These are phyloP conservation scores for Chrysocyon brachyurus DNA, from an alignment of 2,797 vertebrate species.

Conservation along the genomic window DNA sequence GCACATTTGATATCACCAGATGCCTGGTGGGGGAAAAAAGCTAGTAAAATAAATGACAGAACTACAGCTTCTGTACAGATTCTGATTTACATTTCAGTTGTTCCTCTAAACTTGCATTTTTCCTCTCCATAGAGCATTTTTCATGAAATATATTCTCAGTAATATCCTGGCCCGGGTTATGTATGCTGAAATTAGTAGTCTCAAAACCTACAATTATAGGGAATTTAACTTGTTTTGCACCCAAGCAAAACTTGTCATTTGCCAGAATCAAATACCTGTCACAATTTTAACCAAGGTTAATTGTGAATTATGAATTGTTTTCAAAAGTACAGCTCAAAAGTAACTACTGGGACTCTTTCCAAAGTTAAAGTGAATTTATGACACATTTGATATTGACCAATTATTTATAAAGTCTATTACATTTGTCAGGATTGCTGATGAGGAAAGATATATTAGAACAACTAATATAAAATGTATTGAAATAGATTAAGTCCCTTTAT, in stretches of 20 bases:
- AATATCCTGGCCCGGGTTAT: not conserved
- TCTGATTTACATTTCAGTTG: not conserved
- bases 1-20: no score
- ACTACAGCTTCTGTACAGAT: not conserved
- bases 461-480: conserved; percentile 87
- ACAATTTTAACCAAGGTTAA: conserved; percentile 82
- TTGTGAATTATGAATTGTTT: conserved; percentile 83
- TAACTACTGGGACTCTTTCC: conserved; percentile 82
- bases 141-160: conserved; percentile 63
- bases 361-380: conserved; percentile 86
- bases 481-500: conserved; percentile 87
- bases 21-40: not conserved
- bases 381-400: conserved; percentile 85
- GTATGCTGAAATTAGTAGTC: conserved; percentile 73
- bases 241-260: not conserved
- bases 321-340: conserved; percentile 80
- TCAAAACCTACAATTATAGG: conserved; percentile 69
- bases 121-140: not conserved
- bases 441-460: conserved; percentile 87
- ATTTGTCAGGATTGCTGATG: conserved; percentile 79
- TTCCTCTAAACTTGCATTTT: conserved; percentile 3
- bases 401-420: conserved; percentile 89
- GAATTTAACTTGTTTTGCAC: conserved; percentile 66
- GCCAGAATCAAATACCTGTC: conserved; percentile 72
- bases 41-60: not conserved